Evolutionary conservation across 2,113 vertebrate species (phyloP), one percentile per base, ranked within the genome.

Genomic region (Etia nguti): DNA sequence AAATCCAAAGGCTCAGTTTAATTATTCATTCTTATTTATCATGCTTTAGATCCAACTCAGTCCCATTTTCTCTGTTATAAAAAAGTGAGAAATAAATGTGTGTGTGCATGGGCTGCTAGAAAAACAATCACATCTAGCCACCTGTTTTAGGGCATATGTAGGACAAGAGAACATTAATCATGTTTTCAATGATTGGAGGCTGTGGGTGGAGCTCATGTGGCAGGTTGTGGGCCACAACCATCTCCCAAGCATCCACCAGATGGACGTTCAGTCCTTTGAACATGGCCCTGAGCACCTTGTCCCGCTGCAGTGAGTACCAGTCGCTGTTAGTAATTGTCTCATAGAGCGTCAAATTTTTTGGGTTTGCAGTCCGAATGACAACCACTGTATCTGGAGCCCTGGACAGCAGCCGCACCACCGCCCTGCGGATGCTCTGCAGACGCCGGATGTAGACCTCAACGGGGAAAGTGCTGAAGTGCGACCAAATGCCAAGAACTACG

Each of bases 231-330:
- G 98, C 98, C 55, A 98, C 70, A 1, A 95, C 96, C 98, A 99
- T 99, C 89, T 99, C 98, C 98, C 98, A 99, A 31, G 98, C 98
- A 65, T 99, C 97, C 75, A 99, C 96, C 75, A 98, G 94, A 83
- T 94, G 94, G 34, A 99, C 97, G 4, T 96, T 95, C 80, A 97
- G 86, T 75, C 97, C 97, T 92, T 94, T 96, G 95, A 99, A 99
- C 96, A 99, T 96, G 81, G 95, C 96, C 84, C 97, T 96, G 88
- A 99, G 97, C 80, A 98, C 84, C 55, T 93, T 92, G 89, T 99
- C 97, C 15, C 95, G 93, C 88, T 98, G 98, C 79, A 96, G 91
- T 4, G 97, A 97, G 88, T 97, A 97, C 98, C 98, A 99, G 94
- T 99, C 98, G 4, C 98, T 98, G 93, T 98, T 98, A 79, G 95